phyloP scores from a whole-genome alignment of 2,797 vertebrate species.

The Okamejei kenojei region DNA sequence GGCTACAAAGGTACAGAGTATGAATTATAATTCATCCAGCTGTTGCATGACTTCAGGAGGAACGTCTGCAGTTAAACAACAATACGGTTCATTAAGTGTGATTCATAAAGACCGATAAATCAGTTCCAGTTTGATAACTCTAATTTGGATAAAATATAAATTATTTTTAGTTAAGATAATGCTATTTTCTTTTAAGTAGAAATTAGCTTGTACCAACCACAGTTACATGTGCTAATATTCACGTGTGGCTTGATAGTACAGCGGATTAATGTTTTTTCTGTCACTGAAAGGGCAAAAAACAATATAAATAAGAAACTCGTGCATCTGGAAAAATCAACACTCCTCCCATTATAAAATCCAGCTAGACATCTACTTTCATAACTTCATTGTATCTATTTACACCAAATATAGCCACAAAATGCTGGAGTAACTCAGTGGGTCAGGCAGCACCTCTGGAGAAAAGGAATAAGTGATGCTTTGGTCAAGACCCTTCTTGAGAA shows the following conservation, averaged over 20 bases:
- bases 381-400: background rate
- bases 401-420: no score
- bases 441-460: no score
- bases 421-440: no score
- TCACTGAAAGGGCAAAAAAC: background rate
- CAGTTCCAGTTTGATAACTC: background rate
- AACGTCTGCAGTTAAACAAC: background rate
- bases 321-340: background rate
- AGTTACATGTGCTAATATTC: background rate
- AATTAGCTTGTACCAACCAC: background rate
- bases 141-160: background rate
- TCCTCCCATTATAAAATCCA: background rate
- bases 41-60: background rate
- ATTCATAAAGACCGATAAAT: background rate
- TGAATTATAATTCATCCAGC: background rate
- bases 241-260: background rate
- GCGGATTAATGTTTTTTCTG: background rate
- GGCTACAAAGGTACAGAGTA: constrained; percentile 51
- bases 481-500: no score
- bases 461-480: no score
- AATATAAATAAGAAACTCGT: background rate
- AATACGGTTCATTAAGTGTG: background rate
- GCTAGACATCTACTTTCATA: background rate
- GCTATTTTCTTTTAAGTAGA: background rate
- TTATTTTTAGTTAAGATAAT: background rate